Base-by-base conservation (phyloP, 2,113 vertebrate genomes). In the Callionymus lyra region DNA sequence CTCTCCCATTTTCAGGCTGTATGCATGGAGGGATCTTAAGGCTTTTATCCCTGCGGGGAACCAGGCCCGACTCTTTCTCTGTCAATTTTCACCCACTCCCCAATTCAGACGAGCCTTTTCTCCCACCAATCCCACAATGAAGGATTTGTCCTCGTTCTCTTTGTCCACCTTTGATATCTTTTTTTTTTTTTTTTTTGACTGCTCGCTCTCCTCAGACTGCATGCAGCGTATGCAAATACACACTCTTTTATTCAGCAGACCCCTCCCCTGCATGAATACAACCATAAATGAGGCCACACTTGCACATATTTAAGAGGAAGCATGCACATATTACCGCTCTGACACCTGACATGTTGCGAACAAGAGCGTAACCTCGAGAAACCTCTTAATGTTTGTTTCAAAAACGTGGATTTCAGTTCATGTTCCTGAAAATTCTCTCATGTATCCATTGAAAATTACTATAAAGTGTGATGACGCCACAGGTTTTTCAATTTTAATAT, bases 71-170 rank as follows among this genome's bases (percentile, higher is more conserved):
- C 71, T 80, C 76, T 83, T 83, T 83, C 81, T 81, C 78, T 81
- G 70, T 78, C 76, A 81, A 83, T 83, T 83, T 81, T 80, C 81
- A 75, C 81, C 76, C 76, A 78, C 76, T 83, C 76, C 74, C 76
- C 72, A 73, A 81, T 83, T 81, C 81, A 81, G 68, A 74, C 66
- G 6, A 69, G 56, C 54, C 63, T 58, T 70, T 83, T 77, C 76
- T 81, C 78, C 68, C 72, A 75, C 81, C 72, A 56, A 59, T 17
- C 63, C 56, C 74, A 78, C 78, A 81, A 80, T 81, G 76, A 80
- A 70, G 66, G 81, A 80, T 83, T 81, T 83, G 74, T 80, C 70
- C 76, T 70, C 63, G 31, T 67, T 73, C 72, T 69, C 73, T 81
- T 81, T 83, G 78, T 83, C 74, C 76, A 77, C 70, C 59, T 72